Evolutionary conservation across 2,797 vertebrate species (phyloP), one percentile per base, ranked within the genome.

Genomic region (Capromys pilorides): DNA sequence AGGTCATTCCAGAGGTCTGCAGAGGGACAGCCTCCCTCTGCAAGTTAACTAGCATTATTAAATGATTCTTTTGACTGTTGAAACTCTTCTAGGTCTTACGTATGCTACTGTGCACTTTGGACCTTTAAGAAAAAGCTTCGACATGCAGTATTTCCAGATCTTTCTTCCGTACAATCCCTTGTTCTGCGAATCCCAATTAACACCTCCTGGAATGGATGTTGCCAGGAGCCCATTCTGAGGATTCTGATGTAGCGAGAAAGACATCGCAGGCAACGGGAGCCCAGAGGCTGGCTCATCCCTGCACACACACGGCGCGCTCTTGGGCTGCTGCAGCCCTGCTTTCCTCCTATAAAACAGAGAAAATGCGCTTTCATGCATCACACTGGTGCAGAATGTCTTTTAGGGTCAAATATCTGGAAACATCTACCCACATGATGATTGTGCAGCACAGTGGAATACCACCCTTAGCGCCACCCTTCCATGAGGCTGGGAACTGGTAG

Each of bases 261-360:
- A 91, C 39, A 84, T 36, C 10, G 51, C n/a, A 28, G 14, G 41
- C n/a, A 24, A 80, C 14, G 62, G 31, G 36, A 66, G 67, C 36
- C 3, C 8, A 21, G 51, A 86, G 18, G 49, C 61, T 80, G 31
- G 13, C n/a, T 75, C 51, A 51, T 78, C 24, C 22, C 4, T 83
- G 11, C 24, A 13, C 26, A 19, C 4, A 82, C 18, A 45, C 77
- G 45, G 0, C 62, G 73, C 75, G 86, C 82, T 77, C 49, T 91
- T 87, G 59, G 51, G 77, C 69, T 69, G 54, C 62, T 79, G 10
- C 4, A 0, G 31, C 36, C 54, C 90, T 1, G 0, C 5, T 81
- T 95, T 91, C 69, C 54, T 49, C 66, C 57, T 87, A 61, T 39
- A 86, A 96, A 94, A 90, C 61, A 77, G 95, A 39, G 64, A 91